Evolutionary conservation across 2,113 vertebrate genomes (phyloP).

Genomic region (Lonchura striata): DNA sequence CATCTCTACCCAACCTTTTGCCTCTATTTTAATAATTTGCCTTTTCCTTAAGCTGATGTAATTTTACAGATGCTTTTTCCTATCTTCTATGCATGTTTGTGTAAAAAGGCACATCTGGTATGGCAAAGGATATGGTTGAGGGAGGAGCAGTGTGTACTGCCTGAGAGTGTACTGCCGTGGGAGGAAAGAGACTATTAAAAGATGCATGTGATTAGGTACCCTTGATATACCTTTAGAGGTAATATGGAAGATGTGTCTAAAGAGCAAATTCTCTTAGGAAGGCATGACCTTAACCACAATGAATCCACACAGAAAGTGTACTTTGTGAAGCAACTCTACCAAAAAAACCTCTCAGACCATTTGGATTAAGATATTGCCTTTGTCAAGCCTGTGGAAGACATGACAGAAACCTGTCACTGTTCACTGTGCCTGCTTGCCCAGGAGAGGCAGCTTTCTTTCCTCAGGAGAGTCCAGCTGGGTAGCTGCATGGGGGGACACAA

Average conservation of each 20-base stretch:
- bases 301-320: constrained; percentile 72
- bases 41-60: neutral
- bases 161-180: neutral
- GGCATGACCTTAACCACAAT: constrained; percentile 72
- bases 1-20: neutral
- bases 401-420: constrained; percentile 64
- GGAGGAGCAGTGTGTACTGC: neutral
- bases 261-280: constrained; percentile 79
- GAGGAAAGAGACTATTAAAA: neutral
- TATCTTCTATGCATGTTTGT: accelerated
- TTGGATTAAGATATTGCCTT: constrained; percentile 77
- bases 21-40: neutral
- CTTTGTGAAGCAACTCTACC: constrained; percentile 72
- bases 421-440: constrained; percentile 76
- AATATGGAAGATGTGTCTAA: constrained; percentile 74
- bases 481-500: constrained; percentile 74
- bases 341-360: constrained; percentile 73
- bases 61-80: neutral
- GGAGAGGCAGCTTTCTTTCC: constrained; percentile 65
- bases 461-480: constrained; percentile 77
- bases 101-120: neutral
- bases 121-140: neutral
- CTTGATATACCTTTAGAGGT: constrained; percentile 47
- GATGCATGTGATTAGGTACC: neutral
- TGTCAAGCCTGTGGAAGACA: constrained; percentile 70